Evolutionary conservation across 2,797 vertebrate genomes (phyloP).

Genomic region (Anas acuta): DNA sequence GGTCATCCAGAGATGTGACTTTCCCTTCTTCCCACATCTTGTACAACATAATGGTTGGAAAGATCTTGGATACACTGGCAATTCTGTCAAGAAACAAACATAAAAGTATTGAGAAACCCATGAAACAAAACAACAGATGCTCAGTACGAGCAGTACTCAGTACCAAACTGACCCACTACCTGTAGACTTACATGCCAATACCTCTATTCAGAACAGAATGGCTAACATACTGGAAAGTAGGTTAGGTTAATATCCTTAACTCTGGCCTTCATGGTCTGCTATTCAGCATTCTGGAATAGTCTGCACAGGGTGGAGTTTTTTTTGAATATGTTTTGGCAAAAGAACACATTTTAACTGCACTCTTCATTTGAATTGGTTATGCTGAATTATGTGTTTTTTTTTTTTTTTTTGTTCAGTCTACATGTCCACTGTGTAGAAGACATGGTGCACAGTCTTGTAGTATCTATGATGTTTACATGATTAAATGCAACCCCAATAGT

Average conservation of each 20-base stretch:
- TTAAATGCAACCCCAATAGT: not conserved
- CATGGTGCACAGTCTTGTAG: not conserved
- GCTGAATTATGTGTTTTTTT: not conserved
- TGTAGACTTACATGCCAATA: fast-evolving
- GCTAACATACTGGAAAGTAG: not conserved
- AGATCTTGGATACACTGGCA: slow-evolving; percentile 94
- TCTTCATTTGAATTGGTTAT: not conserved
- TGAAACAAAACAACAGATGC: not conserved
- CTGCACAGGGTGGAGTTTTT: not conserved
- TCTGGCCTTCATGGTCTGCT: not conserved
- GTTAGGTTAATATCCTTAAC: not conserved
- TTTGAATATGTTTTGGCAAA: not conserved
- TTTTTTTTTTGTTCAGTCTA: not conserved
- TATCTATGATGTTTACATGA: not conserved
- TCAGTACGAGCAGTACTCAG: not conserved
- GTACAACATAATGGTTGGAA: slow-evolving; percentile 94
- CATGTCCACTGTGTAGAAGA: not conserved
- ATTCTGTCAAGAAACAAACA: slow-evolving; percentile 79
- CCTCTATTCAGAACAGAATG: not conserved
- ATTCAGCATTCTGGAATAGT: not conserved
- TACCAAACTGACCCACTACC: not conserved
- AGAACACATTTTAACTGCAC: no score
- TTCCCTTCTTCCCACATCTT: slow-evolving; percentile 94
- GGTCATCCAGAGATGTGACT: slow-evolving; percentile 90
- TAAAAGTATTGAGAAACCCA: not conserved